Conservation (phyloP, 2,797 vertebrate genomes). For the Triplophysa bombifrons region DNA sequence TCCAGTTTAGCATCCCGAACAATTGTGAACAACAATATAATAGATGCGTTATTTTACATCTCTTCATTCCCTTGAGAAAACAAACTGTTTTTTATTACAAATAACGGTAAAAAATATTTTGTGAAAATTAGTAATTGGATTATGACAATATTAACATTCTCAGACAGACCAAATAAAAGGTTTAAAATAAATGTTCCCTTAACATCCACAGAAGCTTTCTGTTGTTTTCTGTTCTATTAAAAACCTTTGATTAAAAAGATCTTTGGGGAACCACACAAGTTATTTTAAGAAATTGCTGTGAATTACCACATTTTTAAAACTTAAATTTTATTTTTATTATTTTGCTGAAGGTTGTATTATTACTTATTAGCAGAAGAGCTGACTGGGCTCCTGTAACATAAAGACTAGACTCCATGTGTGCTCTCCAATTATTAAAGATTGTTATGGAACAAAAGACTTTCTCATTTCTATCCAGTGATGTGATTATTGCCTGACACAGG, state of each 20-base stretch:
- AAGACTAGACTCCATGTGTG: conserved; percentile 3
- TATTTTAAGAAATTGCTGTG: too few relatives aligned
- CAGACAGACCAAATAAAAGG: not conserved
- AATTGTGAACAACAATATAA: too few relatives aligned
- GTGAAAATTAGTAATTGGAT: not conserved
- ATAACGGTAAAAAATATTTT: not conserved
- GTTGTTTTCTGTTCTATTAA: too few relatives aligned
- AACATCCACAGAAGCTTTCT: too few relatives aligned
- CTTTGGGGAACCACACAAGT: too few relatives aligned
- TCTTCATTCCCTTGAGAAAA: too few relatives aligned
- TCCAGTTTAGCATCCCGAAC: too few relatives aligned
- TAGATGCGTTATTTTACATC: too few relatives aligned
- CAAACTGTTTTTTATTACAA: too few relatives aligned
- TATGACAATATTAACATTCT: not conserved
- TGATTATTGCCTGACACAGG: not conserved
- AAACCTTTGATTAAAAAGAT: too few relatives aligned
- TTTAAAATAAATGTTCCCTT: not conserved
- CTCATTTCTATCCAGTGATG: not conserved
- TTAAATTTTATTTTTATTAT: not conserved
- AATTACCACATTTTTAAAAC: not conserved
- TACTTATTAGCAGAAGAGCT: conserved; percentile 6
- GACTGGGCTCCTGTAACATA: not conserved
- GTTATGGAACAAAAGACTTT: conserved; percentile 16
- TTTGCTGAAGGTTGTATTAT: not conserved
- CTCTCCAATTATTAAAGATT: conserved; percentile 27